A percentile compares a stretch with the other conserved stretches of the same genome.
phyloP scores from a whole-genome alignment of 2,797 vertebrate species.

The Threskiornis aethiopicus region DNA sequence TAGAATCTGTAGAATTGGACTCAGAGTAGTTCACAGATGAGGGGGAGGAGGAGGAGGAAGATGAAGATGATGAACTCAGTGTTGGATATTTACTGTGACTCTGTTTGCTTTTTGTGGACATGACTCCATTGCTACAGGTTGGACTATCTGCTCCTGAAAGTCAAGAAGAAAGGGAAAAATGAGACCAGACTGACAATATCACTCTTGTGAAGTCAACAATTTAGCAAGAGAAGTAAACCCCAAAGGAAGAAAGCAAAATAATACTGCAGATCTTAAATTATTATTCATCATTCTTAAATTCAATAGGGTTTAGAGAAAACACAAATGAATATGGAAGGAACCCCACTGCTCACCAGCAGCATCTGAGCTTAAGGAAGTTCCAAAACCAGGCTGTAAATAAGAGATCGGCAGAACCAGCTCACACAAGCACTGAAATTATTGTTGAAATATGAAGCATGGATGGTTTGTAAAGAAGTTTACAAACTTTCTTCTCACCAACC shows the following conservation, averaged over 20 bases:
- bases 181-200: background rate
- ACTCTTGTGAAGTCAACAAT: background rate
- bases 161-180: slow-evolving; percentile 29
- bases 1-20: slow-evolving; percentile 97
- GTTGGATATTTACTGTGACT: slow-evolving; percentile 91
- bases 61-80: slow-evolving; percentile 89
- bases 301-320: background rate
- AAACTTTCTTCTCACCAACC: background rate
- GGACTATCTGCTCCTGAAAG: slow-evolving; percentile 91
- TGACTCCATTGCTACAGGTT: slow-evolving; percentile 94
- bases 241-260: background rate
- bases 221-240: background rate
- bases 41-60: slow-evolving; percentile 93
- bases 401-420: background rate
- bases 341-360: background rate
- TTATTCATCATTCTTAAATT: background rate
- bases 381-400: background rate
- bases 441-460: background rate
- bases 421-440: background rate
- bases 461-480: background rate
- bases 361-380: background rate
- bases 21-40: slow-evolving; percentile 97
- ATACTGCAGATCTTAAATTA: background rate
- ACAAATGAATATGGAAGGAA: background rate
- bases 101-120: slow-evolving; percentile 89